These are phyloP conservation scores for Pelobates cultripes DNA, from an alignment of 2,797 vertebrate species.

Conservation along the genomic window DNA sequence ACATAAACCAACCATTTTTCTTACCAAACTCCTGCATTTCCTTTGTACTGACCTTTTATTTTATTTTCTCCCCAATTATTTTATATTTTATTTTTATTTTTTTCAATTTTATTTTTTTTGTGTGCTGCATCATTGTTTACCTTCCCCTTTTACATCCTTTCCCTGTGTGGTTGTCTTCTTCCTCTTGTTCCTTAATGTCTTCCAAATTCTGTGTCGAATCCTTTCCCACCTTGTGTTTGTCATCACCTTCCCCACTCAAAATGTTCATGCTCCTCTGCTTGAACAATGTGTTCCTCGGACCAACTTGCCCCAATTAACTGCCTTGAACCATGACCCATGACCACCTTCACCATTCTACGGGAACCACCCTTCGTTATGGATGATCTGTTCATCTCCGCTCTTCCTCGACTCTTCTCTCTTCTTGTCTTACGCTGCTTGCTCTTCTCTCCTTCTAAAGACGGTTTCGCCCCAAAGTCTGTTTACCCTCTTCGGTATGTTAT, in stretches of 20 bases:
- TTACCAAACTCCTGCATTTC: conserved; percentile 99
- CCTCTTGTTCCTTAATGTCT: conserved; percentile 78
- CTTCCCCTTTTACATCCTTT: conserved; percentile 77
- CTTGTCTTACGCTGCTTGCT: conserved; percentile 99
- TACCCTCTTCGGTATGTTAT: conserved; percentile 99
- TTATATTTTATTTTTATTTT: conserved; percentile 93
- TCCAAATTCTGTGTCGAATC: conserved; percentile 74
- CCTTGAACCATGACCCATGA: conserved; percentile 97
- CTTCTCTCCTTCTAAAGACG: conserved; percentile 99
- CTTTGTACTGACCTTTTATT: conserved; percentile 99
- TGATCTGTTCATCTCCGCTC: conserved; percentile 99
- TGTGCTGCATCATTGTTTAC: conserved; percentile 77
- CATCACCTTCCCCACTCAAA: conserved; percentile 66
- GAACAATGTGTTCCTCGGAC: conserved; percentile 89
- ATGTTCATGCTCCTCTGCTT: conserved; percentile 87
- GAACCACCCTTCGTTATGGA: conserved; percentile 98
- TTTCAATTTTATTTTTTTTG: conserved; percentile 83
- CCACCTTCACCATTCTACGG: conserved; percentile 98
- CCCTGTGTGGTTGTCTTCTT: conserved; percentile 74
- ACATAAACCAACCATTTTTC: conserved; percentile 97
- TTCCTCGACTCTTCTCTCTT: conserved; percentile 99
- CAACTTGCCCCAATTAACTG: conserved; percentile 92
- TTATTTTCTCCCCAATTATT: conserved; percentile 89
- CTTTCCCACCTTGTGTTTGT: conserved; percentile 73
- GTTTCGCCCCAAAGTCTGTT: conserved; percentile 99